phyloP scores from a whole-genome alignment of 1,140 invertebrate genomes.

The Hyles euphorbiae region DNA sequence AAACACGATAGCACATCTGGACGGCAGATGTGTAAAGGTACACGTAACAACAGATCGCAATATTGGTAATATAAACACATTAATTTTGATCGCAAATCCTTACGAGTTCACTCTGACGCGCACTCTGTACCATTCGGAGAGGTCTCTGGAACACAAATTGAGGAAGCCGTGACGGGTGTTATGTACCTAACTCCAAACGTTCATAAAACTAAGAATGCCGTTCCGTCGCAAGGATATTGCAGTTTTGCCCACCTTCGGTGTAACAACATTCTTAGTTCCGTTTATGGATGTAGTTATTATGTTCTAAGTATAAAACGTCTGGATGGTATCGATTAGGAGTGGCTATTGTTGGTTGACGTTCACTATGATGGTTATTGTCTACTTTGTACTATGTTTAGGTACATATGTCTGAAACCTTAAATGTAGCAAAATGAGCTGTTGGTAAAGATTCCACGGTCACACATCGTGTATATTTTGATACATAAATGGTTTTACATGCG shows the following conservation, averaged over 20 bases:
- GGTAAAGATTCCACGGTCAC: constrained; percentile 12
- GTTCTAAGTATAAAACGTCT: not conserved
- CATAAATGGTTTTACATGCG: constrained; percentile 45
- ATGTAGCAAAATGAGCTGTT: constrained; percentile 30
- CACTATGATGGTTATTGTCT: constrained; percentile 21
- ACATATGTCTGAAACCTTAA: constrained; percentile 27
- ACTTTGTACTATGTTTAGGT: constrained; percentile 24
- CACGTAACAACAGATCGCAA: constrained; percentile 67
- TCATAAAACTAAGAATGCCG: constrained; percentile 3
- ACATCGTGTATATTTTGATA: constrained; percentile 27
- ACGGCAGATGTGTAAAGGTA: constrained; percentile 70
- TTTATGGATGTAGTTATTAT: constrained; percentile 14
- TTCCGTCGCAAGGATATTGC: not conserved
- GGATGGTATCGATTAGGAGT: not conserved
- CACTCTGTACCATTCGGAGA: constrained; percentile 84
- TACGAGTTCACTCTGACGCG: constrained; percentile 86
- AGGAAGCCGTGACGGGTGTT: constrained; percentile 68
- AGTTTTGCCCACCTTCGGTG: not conserved
- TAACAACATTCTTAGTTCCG: constrained; percentile 16
- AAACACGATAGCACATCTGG: constrained; percentile 63
- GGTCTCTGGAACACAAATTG: constrained; percentile 85
- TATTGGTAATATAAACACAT: constrained; percentile 67
- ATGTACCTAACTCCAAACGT: constrained; percentile 31
- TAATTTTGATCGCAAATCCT: constrained; percentile 71
- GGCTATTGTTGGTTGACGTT: constrained; percentile 15